A percentile compares a stretch with the other conserved stretches of the same genome.
These are phyloP conservation scores for Dendrolimus punctatus DNA, from an alignment of 1,140 invertebrate genomes.

Conservation along the genomic window DNA sequence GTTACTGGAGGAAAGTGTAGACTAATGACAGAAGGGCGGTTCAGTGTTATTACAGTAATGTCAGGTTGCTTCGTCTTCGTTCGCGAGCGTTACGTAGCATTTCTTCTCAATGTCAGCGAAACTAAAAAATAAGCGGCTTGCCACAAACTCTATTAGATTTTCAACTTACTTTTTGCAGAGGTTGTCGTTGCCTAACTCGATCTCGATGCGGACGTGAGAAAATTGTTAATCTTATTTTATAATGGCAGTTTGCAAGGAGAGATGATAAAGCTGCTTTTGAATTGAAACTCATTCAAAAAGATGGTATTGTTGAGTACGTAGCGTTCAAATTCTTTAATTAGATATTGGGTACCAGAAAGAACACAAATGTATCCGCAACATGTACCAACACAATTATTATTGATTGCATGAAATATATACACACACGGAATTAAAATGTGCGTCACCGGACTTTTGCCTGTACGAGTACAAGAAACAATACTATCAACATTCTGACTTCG, in stretches of 20 bases:
- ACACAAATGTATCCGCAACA: too few species aligned
- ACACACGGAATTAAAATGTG: too few species aligned
- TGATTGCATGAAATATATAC: too few species aligned
- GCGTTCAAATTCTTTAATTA: constrained; percentile 16
- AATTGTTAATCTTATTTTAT: constrained; percentile 56
- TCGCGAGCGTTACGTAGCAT: constrained; percentile 55
- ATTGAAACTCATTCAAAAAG: constrained; percentile 18
- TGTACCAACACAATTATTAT: too few species aligned
- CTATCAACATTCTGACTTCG: too few species aligned
- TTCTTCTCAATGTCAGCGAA: constrained; percentile 45
- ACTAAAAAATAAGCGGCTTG: constrained; percentile 54
- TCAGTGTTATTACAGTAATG: constrained; percentile 60
- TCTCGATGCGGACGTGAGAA: constrained; percentile 59
- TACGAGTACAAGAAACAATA: too few species aligned
- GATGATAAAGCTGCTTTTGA: constrained; percentile 33
- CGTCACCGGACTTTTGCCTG: too few species aligned
- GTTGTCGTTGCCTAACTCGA: constrained; percentile 55
- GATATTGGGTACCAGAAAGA: constrained; percentile 2
- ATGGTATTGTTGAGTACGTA: constrained; percentile 8
- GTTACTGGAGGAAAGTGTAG: constrained; percentile 42
- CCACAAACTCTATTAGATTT: constrained; percentile 67
- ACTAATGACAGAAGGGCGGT: constrained; percentile 58
- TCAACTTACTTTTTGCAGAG: constrained; percentile 58
- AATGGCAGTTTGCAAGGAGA: constrained; percentile 32
- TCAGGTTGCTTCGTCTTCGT: constrained; percentile 50